Conservation (phyloP, 2,113 vertebrate genomes). For the Crotalus viridis region DNA sequence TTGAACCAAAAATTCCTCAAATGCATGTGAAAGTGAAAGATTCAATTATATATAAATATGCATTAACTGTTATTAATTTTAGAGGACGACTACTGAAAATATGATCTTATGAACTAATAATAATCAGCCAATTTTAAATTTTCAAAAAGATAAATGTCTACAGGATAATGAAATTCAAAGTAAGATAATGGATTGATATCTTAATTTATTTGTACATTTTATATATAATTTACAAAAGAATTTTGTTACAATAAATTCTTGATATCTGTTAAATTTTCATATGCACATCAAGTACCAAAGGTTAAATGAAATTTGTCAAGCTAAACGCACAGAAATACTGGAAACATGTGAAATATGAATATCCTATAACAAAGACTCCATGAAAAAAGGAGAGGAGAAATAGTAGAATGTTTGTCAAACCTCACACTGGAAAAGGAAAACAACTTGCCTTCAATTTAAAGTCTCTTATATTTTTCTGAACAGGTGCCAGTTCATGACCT, state of each 20-base stretch:
- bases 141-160: neutral
- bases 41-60: neutral
- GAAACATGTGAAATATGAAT: conserved; percentile 8
- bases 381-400: conserved; percentile 14
- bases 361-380: neutral
- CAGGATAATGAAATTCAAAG: neutral
- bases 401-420: conserved; percentile 50
- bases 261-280: neutral
- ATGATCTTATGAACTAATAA: neutral
- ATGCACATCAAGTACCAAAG: neutral
- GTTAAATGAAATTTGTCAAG: neutral
- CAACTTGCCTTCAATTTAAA: conserved; percentile 64
- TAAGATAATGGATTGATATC: neutral
- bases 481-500: conserved; percentile 72
- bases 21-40: neutral
- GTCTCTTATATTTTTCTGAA: conserved; percentile 73
- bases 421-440: conserved; percentile 66
- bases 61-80: neutral
- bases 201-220: neutral
- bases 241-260: neutral
- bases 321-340: conserved; percentile 34
- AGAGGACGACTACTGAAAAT: neutral
- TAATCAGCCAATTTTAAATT: neutral
- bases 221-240: neutral
- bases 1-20: neutral